Base-by-base conservation (phyloP, 2,888 invertebrate genomes). In the Lobophora halterata region DNA sequence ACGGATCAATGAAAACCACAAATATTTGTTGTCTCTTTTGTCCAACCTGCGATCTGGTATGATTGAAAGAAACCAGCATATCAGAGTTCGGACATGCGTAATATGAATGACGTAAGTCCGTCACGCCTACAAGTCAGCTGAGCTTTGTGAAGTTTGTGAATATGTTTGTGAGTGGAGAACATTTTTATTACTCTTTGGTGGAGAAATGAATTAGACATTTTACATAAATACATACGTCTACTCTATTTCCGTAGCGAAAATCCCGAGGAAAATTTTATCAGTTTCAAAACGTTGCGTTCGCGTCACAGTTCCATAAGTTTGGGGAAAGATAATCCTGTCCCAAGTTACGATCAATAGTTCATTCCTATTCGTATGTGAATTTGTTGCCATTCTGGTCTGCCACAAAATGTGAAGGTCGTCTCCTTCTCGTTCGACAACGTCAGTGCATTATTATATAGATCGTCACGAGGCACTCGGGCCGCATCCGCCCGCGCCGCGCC, bases 351-450 rank as follows among this genome's bases (percentile, higher is more conserved):
- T n/a, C n/a, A n/a, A n/a, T n/a, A n/a, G n/a, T n/a, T n/a, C n/a
- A n/a, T n/a, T n/a, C n/a, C n/a, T n/a, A 12, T 23, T 23, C 27
- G 13, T n/a, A 28, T n/a, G 23, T 13, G 18, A 27, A 27, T 38
- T 39, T 5, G 29, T 19, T 29, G 25, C 39, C 25, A 21, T 37
- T 35, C 52, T 92, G 90, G 55, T 60, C 53, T 92, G 90, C 58
- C 61, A 63, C 62, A 75, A 74, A 73, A 77, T 55, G 69, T 74
- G 79, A 81, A 78, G 77, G 77, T 66, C 73, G 48, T 48, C 47
- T 49, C 51, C 54, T n/a, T n/a, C n/a, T 52, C 47, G 54, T 53
- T 60, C 50, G 48, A 48, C 46, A 46, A 52, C 48, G 56, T 60
- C 58, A 61, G 42, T 47, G n/a, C 49, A 43, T 31, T 50, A n/a